Evolutionary conservation across 2,888 invertebrate species (phyloP), one percentile per base, ranked within the genome.

Genomic region (Petrolisthes manimaculis): DNA sequence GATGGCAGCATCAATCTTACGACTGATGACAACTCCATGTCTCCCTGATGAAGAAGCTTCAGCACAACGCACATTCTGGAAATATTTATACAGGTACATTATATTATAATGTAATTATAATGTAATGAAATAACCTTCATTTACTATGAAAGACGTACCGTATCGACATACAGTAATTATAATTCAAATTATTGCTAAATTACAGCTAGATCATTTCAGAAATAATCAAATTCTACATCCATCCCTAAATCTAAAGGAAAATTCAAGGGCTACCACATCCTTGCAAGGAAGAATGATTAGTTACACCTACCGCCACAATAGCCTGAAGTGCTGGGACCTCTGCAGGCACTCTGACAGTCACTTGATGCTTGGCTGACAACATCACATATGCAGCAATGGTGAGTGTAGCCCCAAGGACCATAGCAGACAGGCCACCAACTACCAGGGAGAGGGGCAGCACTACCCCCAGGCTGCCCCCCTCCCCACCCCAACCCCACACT

Each of bases 391-490:
- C 84, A 18, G 89, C 71, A 83, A 89, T 78, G 61, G 89, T 89
- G 69, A 89, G 85, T 4, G 89, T 88, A 18, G 89, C 89, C 12
- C 89, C 89, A 8, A 89, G 87, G 14, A 89, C 83, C 88, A 89
- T 85, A 18, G 89, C 89, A 55, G 89, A 87, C 37, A 89, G 74
- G 21, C 89, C 87, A 5, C 89, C 89, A 4, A 79, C 82, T 18
- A 89, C 71, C 21, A 89, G 67, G 14, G 87, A 89, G 61, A 89
- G 77, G 24, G 89, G 89, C 37, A 89, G 80, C 54, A 89, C 82
- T 14, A 89, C 85, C 21, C 86, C 86, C 5, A 87, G n/a, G 53
- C 82, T 71, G 1, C 87, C 85, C 51, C 82, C 77, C 14, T 82
- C 77, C 18, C 85, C 69, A 53, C 88, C 88, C 88, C 88, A 88